Base-by-base conservation (phyloP, 2,113 vertebrate genomes). In the Ploceus nigricollis region DNA sequence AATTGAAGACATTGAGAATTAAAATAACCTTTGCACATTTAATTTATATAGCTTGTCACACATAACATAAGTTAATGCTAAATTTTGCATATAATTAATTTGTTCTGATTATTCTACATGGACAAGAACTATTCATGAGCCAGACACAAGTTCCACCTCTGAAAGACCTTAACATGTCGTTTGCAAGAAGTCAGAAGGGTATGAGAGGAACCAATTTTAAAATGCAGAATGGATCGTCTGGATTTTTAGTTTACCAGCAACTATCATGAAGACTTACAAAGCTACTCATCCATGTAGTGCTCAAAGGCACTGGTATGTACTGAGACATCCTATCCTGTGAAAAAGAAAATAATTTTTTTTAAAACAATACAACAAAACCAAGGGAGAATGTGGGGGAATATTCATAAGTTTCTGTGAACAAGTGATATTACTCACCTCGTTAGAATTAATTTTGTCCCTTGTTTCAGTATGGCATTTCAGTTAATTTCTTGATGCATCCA, bases 111-210 rank as follows among this genome's bases (percentile, higher is more conserved):
- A 63, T 75, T 47, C 73, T 35, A 60, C 11, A 8, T 50, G 58
- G 9, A 54, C 5, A 0, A 1, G 25, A 50, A 47, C 30, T 2
- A 5, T 57, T 65, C 15, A 33, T 15, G 5, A 87, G 10, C 7
- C 39, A 50, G 60, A 45, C 16, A 64, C 3, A 82, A 77, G 6
- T 56, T 90, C 10, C 18, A 50, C 14, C 12, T 50, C 42, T 57
- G 13, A 33, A 70, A 47, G 64, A 54, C 5, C 5, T 12, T 83
- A 68, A 27, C 4, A 20, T 5, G 4, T 1, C 63, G 9, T 65
- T 48, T 77, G 13, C 2, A 5, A 58, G 33, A 71, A 94, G 47
- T 3, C 7, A 58, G 27, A 42, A 40, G 4, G 2, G 3, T 64
- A 7, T 69, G 37, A 35, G 24, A 81, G 18, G 14, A 71, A 50